Percentiles rank a stretch among this genome's conserved stretches.
phyloP scores from a whole-genome alignment of 1,140 invertebrate species.

The Macrosteles quadrilineatus region DNA sequence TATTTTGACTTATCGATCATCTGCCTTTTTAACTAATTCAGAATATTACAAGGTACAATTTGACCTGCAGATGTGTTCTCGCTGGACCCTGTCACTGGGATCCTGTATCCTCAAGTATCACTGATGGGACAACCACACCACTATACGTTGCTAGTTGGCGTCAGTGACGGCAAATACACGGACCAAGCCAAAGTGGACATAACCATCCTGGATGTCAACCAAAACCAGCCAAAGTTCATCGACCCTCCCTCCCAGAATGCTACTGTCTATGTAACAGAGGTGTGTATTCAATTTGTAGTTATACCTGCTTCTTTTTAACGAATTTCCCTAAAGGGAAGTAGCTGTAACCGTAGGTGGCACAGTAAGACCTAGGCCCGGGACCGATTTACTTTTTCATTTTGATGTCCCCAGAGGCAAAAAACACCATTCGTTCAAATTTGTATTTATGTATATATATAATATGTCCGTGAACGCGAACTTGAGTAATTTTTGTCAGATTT shows the following conservation, averaged over 20 bases:
- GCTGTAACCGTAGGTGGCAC: too few species aligned
- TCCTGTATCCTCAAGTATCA: constrained; percentile 72
- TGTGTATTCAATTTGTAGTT: too few species aligned
- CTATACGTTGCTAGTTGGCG: constrained; percentile 72
- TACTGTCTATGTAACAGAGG: constrained; percentile 76
- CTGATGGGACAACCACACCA: constrained; percentile 62
- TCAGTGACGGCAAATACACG: constrained; percentile 67
- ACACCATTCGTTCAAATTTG: too few species aligned
- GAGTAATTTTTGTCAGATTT: too few species aligned
- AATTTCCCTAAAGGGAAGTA: too few species aligned
- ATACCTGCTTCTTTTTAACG: neutral
- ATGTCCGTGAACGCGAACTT: too few species aligned
- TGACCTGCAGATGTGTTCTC: constrained; percentile 68
- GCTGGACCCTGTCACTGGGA: constrained; percentile 70
- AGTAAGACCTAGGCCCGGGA: too few species aligned
- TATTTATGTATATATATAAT: neutral
- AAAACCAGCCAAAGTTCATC: constrained; percentile 79
- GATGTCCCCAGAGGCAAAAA: too few species aligned
- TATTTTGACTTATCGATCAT: too few species aligned
- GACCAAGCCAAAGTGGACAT: constrained; percentile 75
- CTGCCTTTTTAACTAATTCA: too few species aligned
- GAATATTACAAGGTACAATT: too few species aligned
- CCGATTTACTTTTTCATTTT: neutral
- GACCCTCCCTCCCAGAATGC: constrained; percentile 71
- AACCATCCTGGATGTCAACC: constrained; percentile 78